Evolutionary conservation across 1,140 invertebrate genomes (phyloP), one percentile per base, ranked within the genome.

Genomic region (Drosophila mauritiana): DNA sequence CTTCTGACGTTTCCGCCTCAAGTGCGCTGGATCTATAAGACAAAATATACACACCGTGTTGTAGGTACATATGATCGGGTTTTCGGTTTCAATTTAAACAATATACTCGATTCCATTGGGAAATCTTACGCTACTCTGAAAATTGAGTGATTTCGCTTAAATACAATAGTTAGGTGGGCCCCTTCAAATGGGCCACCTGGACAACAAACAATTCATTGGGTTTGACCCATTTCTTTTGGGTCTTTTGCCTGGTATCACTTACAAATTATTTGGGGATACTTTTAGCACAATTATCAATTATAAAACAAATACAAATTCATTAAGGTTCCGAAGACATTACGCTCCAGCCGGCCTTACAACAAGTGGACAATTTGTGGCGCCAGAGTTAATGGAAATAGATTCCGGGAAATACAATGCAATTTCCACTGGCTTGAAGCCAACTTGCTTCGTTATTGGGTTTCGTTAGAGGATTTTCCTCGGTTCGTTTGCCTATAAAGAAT

Each of bases 1-100:
- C 92, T 94, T 95, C 93, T 94, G 93, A 92, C 93, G 93, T 91
- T 94, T 95, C 91, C 94, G 92, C 92, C 93, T 94, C 91, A 94
- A 92, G 73, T 91, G 91, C 78, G 85, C 92, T 82, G 92, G 92
- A 91, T 93, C 93, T 92, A 92, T 73, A 93, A 92, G 82, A 74
- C 82, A 92, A 80, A 81, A 72, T 63, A 49, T 86, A 64, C 52
- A 70, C 64, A 56, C 64, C 39, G 73, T 36, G 49, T 73, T 78
- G 63, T 42, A 42, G 40, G 40, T 62, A 78, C 46, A 74, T 73
- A 39, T 55, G 65, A 61, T 70, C 40, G 70, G 43, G 53, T 72
- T 58, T 56, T 43, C 10, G 15, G 12, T 58, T 46, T 69, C 65
- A 57, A 36, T 34, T 48, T 17, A 57, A 55, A 70, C 64, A 70